Evolutionary conservation across 2,113 vertebrate genomes (phyloP).

Genomic region (Columbina picui): DNA sequence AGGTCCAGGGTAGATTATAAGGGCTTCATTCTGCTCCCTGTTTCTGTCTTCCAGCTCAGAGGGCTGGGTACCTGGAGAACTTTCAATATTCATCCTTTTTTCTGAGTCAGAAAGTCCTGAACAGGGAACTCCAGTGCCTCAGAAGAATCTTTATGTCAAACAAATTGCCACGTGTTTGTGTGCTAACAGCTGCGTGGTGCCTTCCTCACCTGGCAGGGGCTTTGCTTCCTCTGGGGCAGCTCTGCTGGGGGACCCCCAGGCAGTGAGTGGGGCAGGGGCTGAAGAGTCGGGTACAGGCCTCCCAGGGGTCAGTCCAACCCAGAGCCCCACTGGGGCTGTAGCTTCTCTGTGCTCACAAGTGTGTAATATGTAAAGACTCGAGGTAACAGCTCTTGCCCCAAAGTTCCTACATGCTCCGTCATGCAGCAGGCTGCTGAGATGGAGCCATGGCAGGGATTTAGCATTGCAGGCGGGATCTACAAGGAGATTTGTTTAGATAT

Average conservation of each 20-base stretch:
- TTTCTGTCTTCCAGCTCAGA: no score
- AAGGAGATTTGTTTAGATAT: background rate
- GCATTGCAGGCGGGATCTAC: background rate
- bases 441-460: background rate
- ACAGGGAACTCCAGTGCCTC: background rate
- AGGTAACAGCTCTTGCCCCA: background rate
- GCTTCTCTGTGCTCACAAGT: background rate
- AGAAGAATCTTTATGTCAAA: background rate
- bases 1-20: background rate
- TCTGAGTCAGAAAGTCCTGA: background rate
- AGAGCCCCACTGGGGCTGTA: rapidly evolving
- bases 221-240: background rate
- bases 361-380: rapidly evolving
- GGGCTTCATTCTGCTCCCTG: no score
- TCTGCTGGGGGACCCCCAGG: rapidly evolving
- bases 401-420: background rate
- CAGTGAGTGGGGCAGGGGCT: background rate
- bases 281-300: background rate
- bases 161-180: rapidly evolving
- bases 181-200: background rate
- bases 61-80: no score
- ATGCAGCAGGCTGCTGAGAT: background rate
- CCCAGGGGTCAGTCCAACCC: background rate
- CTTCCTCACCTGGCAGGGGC: rapidly evolving
- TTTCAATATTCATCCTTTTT: background rate